A percentile compares a stretch with the other conserved stretches of the same genome.
Conservation (phyloP, 2,797 vertebrate genomes). For the Hyperoplus immaculatus region DNA sequence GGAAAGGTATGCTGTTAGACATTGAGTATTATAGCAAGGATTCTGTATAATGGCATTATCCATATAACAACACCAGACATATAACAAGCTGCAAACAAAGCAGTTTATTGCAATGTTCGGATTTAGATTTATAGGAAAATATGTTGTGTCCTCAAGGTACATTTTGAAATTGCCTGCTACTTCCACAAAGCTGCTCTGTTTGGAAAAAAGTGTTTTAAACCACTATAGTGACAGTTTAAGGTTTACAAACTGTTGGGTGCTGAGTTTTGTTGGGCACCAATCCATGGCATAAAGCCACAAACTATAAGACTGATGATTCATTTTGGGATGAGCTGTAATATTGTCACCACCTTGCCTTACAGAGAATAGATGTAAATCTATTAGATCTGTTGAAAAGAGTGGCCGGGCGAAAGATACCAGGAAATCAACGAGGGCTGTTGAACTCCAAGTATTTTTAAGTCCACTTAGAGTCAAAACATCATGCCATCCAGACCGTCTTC, state of each 20-base stretch:
- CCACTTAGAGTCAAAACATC: constrained; percentile 88
- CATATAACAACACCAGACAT: background rate
- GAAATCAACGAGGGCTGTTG: background rate
- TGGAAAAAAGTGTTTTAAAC: background rate
- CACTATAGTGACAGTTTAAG: background rate
- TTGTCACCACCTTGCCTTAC: background rate
- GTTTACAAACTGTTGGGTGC: constrained; percentile 1
- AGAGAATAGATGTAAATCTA: background rate
- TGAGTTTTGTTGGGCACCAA: background rate
- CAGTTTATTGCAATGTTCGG: constrained; percentile 37
- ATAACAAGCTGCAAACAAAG: constrained; percentile 16
- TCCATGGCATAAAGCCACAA: background rate
- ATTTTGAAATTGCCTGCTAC: background rate
- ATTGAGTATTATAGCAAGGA: background rate
- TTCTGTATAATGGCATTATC: background rate
- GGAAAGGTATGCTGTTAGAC: background rate
- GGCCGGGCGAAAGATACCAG: background rate
- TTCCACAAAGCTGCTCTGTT: background rate
- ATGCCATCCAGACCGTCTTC: constrained; percentile 97
- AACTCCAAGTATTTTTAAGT: constrained; percentile 7
- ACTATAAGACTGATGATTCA: background rate
- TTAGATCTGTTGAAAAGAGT: background rate
- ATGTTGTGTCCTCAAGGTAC: background rate
- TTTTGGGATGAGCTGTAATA: background rate
- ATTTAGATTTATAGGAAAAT: constrained; percentile 10